phyloP scores from a whole-genome alignment of 1,140 invertebrate species.

The Neodiprion virginianus region DNA sequence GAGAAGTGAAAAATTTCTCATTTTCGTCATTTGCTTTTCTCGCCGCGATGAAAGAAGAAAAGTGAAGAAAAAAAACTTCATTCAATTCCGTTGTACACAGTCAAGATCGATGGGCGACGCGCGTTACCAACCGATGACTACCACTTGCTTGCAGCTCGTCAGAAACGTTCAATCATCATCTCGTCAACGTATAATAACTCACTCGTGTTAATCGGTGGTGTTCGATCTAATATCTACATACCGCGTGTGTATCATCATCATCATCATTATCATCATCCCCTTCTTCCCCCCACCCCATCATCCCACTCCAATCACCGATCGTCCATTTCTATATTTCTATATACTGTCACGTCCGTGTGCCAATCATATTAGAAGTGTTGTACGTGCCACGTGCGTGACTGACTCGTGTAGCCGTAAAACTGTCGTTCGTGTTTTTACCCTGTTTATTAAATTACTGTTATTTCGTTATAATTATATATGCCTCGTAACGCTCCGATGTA shows the following conservation, averaged over 20 bases:
- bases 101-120: no score
- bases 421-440: conserved; percentile 43
- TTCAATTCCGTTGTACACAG: no score
- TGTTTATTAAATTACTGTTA: conserved; percentile 38
- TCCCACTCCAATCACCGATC: conserved; percentile 24
- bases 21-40: no score
- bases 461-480: conserved; percentile 33
- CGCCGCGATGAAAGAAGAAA: no score
- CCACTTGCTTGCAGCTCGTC: no score
- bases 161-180: no score
- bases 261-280: conserved; percentile 14
- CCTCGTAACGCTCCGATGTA: conserved; percentile 35
- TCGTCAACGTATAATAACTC: no score
- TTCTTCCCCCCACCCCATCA: conserved; percentile 31
- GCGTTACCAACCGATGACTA: no score
- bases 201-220: no score
- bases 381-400: conserved; percentile 43
- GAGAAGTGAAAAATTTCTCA: no score
- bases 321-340: conserved; percentile 8
- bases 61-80: no score
- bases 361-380: conserved; percentile 41
- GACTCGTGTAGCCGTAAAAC: conserved; percentile 44
- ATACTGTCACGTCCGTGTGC: conserved; percentile 16
- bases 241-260: conserved; percentile 19
- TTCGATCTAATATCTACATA: conserved; percentile 17